A percentile compares a stretch with the other conserved stretches of the same genome.
phyloP scores from a whole-genome alignment of 2,797 vertebrate genomes.

The Poeciliopsis infans region DNA sequence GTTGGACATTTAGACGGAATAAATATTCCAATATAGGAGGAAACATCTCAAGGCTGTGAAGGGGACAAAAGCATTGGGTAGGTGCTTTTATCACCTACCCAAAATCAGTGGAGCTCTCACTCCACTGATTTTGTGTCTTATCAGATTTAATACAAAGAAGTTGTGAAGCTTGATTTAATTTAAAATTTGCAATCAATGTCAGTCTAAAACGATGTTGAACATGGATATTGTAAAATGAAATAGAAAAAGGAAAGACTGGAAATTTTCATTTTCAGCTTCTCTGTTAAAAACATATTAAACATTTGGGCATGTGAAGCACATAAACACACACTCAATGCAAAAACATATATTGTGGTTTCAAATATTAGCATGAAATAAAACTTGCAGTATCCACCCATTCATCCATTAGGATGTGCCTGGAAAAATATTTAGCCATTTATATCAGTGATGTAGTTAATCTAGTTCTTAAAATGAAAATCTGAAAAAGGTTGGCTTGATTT shows the following conservation, averaged over 20 bases:
- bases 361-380: not conserved
- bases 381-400: not conserved
- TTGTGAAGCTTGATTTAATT: not conserved
- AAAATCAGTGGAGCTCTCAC: too few relatives aligned
- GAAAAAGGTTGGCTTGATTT: not conserved
- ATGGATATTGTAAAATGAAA: not conserved
- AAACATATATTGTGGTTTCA: not conserved
- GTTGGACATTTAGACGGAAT: slow-evolving; percentile 31
- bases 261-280: not conserved
- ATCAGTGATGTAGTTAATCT: too few relatives aligned
- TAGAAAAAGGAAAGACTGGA: not conserved
- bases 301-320: not conserved
- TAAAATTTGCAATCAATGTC: not conserved
- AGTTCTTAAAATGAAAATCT: not conserved
- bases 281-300: not conserved
- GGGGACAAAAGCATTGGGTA: not conserved
- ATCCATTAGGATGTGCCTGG: not conserved
- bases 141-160: not conserved
- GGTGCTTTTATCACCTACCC: too few relatives aligned
- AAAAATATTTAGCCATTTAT: too few relatives aligned
- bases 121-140: not conserved
- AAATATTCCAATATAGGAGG: slow-evolving; percentile 26
- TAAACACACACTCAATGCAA: not conserved
- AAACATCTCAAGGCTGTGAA: slow-evolving; percentile 7
- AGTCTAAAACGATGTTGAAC: not conserved